Percentiles rank a stretch among this genome's conserved stretches.
phyloP scores from a whole-genome alignment of 2,113 vertebrate genomes.

The Dryoscopus gambensis region DNA sequence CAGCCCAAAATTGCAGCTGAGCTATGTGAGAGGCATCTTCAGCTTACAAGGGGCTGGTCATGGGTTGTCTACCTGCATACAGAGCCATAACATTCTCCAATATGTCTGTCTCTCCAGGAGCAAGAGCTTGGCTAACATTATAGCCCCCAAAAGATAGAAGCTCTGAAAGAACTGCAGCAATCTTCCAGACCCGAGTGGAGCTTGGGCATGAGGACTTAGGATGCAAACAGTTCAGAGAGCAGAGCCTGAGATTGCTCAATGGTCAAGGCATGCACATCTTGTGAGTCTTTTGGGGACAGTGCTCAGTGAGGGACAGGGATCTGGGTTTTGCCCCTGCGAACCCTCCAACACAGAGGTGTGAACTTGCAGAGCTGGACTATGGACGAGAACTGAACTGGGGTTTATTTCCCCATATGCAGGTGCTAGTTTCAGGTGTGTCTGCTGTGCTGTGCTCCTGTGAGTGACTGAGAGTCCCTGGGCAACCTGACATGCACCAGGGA shows the following conservation, averaged over 20 bases:
- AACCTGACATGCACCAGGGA: accelerated
- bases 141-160: neutral
- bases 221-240: neutral
- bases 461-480: neutral
- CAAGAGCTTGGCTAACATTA: neutral
- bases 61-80: neutral
- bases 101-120: neutral
- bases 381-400: neutral
- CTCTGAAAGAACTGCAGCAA: neutral
- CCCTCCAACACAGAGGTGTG: neutral
- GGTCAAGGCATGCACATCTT: neutral
- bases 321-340: neutral
- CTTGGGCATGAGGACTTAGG: neutral
- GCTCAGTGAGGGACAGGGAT: neutral
- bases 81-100: neutral
- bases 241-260: neutral
- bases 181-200: neutral
- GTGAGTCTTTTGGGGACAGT: neutral
- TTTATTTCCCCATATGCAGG: neutral
- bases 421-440: neutral
- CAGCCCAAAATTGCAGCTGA: neutral
- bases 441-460: neutral
- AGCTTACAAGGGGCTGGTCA: neutral
- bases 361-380: neutral
- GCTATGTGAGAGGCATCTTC: neutral